Evolutionary conservation across 2,113 vertebrate genomes (phyloP), one percentile per base, ranked within the genome.

Genomic region (Zapus hudsonius): DNA sequence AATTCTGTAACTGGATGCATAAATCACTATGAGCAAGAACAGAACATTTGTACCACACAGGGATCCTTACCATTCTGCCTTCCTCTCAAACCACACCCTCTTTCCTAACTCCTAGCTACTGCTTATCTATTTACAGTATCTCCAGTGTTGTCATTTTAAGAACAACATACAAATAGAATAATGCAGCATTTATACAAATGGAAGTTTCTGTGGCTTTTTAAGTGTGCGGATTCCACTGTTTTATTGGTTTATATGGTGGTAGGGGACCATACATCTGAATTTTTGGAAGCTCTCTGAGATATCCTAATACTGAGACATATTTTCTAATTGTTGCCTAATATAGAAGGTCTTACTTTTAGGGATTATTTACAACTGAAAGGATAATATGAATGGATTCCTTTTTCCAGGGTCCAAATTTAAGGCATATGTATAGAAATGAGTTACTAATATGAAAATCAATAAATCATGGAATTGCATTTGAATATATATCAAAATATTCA

Each of bases 41-140:
- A 23, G 11, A 31, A 17, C 16, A 55, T 7, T 38, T 74, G 15
- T 1, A 55, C 7, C 27, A 3, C 12, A 38, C 2, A 47, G 87
- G 6, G 9, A 12, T 33, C 1, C 47, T 11, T 20, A 78, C 20
- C 7, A 52, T 1, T 3, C 44, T 25, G 4, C 5, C 57, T 76
- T 10, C 10, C 4, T 81, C 1, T 5, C 1, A 67, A 38, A 0
- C 20, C 42, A 69, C 23, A 63, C 2, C 6, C 5, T 11, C 13
- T 12, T 36, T 9, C 27, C 19, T 52, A 29, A 47, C 40, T 23
- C 42, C 38, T 90, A 55, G 15, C 33, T 66, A 19, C 5, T 22
- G 29, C 8, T 47, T 74, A 67, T 84, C 16, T 40, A 31, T 63
- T 55, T 17, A 66, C n/a, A 70, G 33, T 70, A 36, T 67, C 7